Evolutionary conservation across 2,888 invertebrate genomes (phyloP).

Genomic region (Macrosiphum euphorbiae): DNA sequence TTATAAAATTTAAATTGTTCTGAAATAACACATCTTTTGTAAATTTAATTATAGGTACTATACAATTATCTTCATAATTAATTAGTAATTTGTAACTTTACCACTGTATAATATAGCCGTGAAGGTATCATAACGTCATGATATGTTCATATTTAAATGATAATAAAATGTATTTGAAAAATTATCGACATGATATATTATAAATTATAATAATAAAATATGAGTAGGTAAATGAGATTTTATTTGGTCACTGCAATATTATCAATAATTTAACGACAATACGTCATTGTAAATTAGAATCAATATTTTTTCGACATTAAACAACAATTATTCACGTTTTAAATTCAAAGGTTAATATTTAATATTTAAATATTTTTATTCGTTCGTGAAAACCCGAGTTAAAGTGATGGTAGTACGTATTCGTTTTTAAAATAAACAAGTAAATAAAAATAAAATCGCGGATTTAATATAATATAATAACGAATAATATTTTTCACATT

Average conservation of each 20-base stretch:
- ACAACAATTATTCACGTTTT: not conserved
- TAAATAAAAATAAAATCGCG: not conserved
- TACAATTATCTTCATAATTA: not conserved
- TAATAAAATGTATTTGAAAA: not conserved
- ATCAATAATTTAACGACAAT: not conserved
- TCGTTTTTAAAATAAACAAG: not conserved
- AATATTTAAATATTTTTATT: not conserved
- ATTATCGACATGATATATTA: not conserved
- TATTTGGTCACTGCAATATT: not conserved
- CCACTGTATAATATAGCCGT: not conserved
- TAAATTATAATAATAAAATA: not conserved
- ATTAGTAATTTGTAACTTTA: not conserved
- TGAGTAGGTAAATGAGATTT: not conserved
- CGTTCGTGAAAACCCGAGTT: not conserved
- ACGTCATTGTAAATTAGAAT: not conserved
- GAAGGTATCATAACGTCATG: not conserved
- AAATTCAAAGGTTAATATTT: not conserved
- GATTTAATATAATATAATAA: not conserved
- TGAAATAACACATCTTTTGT: not conserved
- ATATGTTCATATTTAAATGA: not conserved
- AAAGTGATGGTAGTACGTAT: not conserved
- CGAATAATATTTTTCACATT: not conserved
- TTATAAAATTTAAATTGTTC: not conserved
- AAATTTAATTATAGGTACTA: not conserved
- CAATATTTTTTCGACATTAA: not conserved